Evolutionary conservation across 2,113 vertebrate species (phyloP), one percentile per base, ranked within the genome.

Genomic region (Brachyhypopomus gauderio): DNA sequence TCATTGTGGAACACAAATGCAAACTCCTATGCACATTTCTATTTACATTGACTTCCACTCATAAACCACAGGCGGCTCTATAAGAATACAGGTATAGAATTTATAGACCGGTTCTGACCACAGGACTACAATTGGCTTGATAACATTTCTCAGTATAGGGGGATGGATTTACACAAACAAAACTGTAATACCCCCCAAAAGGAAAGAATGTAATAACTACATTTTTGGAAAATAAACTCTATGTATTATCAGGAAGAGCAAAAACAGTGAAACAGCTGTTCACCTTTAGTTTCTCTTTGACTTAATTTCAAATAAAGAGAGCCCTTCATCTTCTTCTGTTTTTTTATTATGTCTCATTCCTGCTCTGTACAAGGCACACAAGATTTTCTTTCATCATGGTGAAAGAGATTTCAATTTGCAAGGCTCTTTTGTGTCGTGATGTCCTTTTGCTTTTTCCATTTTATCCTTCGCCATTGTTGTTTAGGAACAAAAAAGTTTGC

Each of bases 81-180:
- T 45, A 45, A 45, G 41, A 45, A 45, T 45, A 45, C 1, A 45
- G 9, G 5, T 6, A 5, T 6, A 45, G 41, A 45, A 45, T 45
- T 45, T 45, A 11, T 30, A 2, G 3, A 30, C 30, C 30, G 30
- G 30, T 30, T 45, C 41, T 2, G 41, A 8, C 41, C 41, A 45
- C 5, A 45, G 41, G 41, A 45, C 9, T 11, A 45, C 41, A 1
- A 6, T 11, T 45, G 41, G 41, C 41, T 45, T 45, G 41, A 5
- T 45, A 45, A 8, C 5, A 8, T 45, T 45, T 45, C 41, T 45
- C 41, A 69, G 25, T 14, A 69, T 52, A 56, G 52, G 60, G 20
- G 60, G 79, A 80, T 80, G 55, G 64, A 38, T 74, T 72, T 16
- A 74, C 55, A n/a, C 36, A 78, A 58, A 67, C 2, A 2, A 72